phyloP scores from a whole-genome alignment of 2,797 vertebrate genomes.

The Fringilla coelebs region DNA sequence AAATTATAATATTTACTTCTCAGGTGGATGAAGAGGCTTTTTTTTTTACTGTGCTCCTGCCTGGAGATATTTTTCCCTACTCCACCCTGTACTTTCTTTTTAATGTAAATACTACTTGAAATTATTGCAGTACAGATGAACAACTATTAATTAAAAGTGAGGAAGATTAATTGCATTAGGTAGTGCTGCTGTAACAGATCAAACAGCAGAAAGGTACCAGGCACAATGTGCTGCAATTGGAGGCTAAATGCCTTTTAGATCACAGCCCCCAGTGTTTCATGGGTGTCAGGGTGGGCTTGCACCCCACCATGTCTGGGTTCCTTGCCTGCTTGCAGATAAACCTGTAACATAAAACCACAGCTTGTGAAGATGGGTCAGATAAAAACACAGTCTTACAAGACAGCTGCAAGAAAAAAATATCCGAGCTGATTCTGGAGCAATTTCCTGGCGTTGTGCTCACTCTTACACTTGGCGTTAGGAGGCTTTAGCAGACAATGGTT shows the following conservation, averaged over 20 bases:
- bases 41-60: neutral
- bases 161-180: conserved; percentile 49
- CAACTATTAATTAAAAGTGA: conserved; percentile 62
- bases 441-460: neutral
- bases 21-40: neutral
- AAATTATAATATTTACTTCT: conserved; percentile 36
- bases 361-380: neutral
- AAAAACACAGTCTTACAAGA: neutral
- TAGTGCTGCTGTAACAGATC: conserved; percentile 33
- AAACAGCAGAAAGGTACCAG: conserved; percentile 8
- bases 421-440: neutral
- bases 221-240: neutral
- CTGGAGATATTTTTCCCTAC: conserved; percentile 17
- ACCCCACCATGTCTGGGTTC: neutral
- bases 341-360: neutral
- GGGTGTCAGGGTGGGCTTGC: neutral
- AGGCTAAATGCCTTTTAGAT: conserved; percentile 17
- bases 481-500: neutral
- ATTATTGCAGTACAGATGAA: conserved; percentile 53
- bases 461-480: neutral
- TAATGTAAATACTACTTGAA: conserved; percentile 56
- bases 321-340: neutral
- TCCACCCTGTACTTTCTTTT: neutral
- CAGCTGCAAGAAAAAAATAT: neutral
- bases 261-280: neutral